Evolutionary conservation across 2,113 vertebrate genomes (phyloP).

Genomic region (Sialia sialis): DNA sequence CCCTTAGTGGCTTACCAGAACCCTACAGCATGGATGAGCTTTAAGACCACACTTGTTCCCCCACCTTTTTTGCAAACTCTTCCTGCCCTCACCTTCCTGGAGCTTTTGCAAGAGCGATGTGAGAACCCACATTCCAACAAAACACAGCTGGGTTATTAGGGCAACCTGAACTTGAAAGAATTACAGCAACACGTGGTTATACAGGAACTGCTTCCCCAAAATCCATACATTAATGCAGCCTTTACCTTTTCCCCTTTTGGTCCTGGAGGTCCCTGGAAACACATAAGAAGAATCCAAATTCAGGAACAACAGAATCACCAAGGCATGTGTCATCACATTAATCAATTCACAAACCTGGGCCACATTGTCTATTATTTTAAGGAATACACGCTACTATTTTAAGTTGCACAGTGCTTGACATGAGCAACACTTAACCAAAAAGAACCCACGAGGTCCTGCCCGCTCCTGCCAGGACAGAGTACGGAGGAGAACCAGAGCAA

Average conservation of each 20-base stretch:
- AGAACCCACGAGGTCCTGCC: neutral
- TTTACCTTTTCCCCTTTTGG: constrained; percentile 93
- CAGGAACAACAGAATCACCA: neutral
- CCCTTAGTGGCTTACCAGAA: neutral
- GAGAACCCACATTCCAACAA: neutral
- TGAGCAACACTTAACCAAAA: accelerated
- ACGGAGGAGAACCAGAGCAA: accelerated
- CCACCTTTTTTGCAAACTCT: neutral
- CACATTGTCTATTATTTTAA: neutral
- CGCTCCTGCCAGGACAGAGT: neutral
- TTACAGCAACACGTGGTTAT: neutral
- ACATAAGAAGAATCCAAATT: constrained; percentile 29
- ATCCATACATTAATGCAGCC: neutral
- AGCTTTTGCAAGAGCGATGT: neutral
- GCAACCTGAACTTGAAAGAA: neutral
- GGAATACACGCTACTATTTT: neutral
- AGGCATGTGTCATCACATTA: accelerated
- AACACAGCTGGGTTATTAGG: neutral
- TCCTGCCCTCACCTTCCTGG: neutral
- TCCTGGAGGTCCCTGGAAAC: constrained; percentile 83
- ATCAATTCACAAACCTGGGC: neutral
- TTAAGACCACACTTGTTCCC: neutral
- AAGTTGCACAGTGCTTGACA: neutral
- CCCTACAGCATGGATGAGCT: neutral
- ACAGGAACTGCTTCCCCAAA: neutral